Percentiles rank a stretch among this genome's conserved stretches.
These are phyloP conservation scores for Caretta caretta DNA, from an alignment of 2,113 vertebrate genomes.

Conservation along the genomic window DNA sequence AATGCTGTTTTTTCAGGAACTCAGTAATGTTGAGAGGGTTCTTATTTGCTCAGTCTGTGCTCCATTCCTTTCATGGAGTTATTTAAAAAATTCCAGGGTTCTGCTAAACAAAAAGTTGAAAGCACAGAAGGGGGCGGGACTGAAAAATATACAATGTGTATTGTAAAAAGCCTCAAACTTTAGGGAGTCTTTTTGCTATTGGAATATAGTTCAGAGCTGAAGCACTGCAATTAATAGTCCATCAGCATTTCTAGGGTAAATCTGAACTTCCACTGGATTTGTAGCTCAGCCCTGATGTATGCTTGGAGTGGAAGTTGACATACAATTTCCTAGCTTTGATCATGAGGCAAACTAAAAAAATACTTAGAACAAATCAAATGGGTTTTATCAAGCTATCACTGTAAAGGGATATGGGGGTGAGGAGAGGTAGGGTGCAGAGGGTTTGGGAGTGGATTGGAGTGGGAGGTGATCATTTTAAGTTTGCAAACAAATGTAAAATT, in stretches of 20 bases:
- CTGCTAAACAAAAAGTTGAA: constrained; percentile 52
- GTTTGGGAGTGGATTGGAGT: neutral
- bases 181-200: neutral
- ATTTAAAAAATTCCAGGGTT: constrained; percentile 14
- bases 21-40: neutral
- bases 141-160: neutral
- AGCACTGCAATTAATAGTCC: neutral
- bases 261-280: neutral
- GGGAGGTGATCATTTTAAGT: neutral
- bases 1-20: constrained; percentile 27
- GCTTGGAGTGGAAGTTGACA: neutral
- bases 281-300: neutral
- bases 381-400: neutral
- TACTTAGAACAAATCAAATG: neutral
- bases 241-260: neutral
- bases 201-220: neutral
- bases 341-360: neutral
- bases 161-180: constrained; percentile 25
- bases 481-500: neutral
- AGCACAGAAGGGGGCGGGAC: neutral
- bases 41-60: constrained; percentile 5
- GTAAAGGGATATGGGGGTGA: neutral
- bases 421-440: neutral
- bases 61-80: neutral
- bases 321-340: neutral